phyloP scores from a whole-genome alignment of 2,888 invertebrate genomes.

The Patella depressa region DNA sequence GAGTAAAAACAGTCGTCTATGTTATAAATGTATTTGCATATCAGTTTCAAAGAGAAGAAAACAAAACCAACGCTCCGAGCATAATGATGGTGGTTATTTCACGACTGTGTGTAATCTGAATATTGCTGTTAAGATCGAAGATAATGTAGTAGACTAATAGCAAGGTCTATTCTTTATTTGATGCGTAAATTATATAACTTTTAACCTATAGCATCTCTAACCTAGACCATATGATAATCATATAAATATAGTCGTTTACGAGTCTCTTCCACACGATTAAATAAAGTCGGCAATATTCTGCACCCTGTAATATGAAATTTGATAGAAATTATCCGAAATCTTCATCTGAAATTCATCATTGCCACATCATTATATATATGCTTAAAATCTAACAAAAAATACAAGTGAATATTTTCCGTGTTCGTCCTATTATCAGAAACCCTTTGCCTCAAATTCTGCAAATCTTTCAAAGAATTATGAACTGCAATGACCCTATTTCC shows the following conservation, averaged over 20 bases:
- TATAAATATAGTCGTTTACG: neutral
- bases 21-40: too few relatives aligned
- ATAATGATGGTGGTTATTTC: too few relatives aligned
- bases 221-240: neutral
- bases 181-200: neutral
- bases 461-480: neutral
- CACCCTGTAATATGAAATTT: conserved; percentile 1
- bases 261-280: neutral
- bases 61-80: too few relatives aligned
- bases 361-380: neutral
- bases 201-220: neutral
- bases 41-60: too few relatives aligned
- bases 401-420: neutral
- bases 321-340: conserved; percentile 1
- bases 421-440: conserved; percentile 1
- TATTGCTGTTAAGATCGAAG: too few relatives aligned
- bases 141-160: too few relatives aligned
- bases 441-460: neutral
- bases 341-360: neutral
- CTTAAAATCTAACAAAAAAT: conserved; percentile 9
- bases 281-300: neutral
- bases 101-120: too few relatives aligned
- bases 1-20: too few relatives aligned
- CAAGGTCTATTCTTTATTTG: too few relatives aligned
- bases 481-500: conserved; percentile 4